Conservation (phyloP, 2,797 vertebrate species). For the Fistularia commersonii region DNA sequence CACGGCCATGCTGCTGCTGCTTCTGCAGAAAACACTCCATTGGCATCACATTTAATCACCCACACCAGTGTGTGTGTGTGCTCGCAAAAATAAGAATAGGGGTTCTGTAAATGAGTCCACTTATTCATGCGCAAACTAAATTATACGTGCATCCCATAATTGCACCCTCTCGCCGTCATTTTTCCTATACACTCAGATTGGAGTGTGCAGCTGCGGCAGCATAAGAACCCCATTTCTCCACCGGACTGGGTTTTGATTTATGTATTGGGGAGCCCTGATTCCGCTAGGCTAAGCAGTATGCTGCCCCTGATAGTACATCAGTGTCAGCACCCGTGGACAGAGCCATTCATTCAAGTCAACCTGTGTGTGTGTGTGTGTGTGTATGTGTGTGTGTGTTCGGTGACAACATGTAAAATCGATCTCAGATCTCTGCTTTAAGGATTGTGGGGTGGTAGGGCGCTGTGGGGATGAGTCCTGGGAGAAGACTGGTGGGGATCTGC, state of each 20-base stretch:
- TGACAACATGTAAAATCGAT: slow-evolving; percentile 14
- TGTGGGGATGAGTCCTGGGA: no score
- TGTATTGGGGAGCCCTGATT: slow-evolving; percentile 35
- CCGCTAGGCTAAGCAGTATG: slow-evolving; percentile 47
- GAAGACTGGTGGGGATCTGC: no score
- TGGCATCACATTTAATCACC: no score
- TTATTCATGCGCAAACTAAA: no score
- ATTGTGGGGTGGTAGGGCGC: background rate
- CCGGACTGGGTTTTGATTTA: slow-evolving; percentile 45
- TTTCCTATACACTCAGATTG: no score
- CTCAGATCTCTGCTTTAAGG: background rate
- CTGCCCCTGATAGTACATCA: slow-evolving; percentile 58
- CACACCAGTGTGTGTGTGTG: no score
- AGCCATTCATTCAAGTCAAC: slow-evolving; percentile 49
- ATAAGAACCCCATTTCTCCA: slow-evolving; percentile 10
- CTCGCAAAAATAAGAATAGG: no score
- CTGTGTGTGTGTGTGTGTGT: background rate
- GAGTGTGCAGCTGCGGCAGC: no score
- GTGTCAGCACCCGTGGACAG: slow-evolving; percentile 38
- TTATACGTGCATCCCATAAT: no score
- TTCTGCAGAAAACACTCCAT: no score
- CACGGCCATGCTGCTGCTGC: background rate
- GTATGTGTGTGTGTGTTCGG: background rate
- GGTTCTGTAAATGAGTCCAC: no score
- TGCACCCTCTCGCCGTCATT: no score